phyloP scores from a whole-genome alignment of 2,888 invertebrate genomes.

The Caenorhabditis wallacei region DNA sequence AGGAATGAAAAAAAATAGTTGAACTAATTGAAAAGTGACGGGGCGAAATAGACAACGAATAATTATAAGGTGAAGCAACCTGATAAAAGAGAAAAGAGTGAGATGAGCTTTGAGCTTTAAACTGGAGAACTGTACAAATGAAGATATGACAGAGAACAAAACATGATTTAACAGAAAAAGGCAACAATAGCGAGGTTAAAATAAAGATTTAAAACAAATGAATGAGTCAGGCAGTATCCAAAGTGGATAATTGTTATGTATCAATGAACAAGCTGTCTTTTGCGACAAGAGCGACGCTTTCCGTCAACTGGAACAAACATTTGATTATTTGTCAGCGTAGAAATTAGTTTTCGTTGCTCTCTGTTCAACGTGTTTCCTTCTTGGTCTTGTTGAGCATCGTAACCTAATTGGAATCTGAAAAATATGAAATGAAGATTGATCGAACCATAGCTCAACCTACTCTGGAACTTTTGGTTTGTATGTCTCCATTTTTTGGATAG shows the following conservation, averaged over 20 bases:
- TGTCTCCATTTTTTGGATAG: neutral
- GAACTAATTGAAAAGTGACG: neutral
- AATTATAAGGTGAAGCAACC: too few species aligned
- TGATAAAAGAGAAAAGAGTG: too few species aligned
- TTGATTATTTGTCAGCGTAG: constrained; percentile 1
- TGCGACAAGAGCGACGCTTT: constrained; percentile 1
- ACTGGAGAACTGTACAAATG: too few species aligned
- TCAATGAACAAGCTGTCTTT: neutral
- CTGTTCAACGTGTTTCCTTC: neutral
- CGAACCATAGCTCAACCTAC: constrained; percentile 5
- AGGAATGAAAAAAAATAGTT: neutral
- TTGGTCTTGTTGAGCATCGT: neutral
- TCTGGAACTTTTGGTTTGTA: constrained; percentile 1
- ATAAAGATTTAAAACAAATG: too few species aligned
- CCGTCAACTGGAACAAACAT: neutral
- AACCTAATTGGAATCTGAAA: neutral
- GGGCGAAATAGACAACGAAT: too few species aligned
- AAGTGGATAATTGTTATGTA: too few species aligned
- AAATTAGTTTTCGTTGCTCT: constrained; percentile 18
- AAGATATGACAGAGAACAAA: too few species aligned
- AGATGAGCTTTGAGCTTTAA: too few species aligned
- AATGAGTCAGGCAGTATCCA: too few species aligned
- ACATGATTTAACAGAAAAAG: too few species aligned
- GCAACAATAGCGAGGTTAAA: too few species aligned
- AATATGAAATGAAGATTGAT: neutral